Evolutionary conservation across 2,113 vertebrate species (phyloP).

Genomic region (Hemibagrus wyckioides): DNA sequence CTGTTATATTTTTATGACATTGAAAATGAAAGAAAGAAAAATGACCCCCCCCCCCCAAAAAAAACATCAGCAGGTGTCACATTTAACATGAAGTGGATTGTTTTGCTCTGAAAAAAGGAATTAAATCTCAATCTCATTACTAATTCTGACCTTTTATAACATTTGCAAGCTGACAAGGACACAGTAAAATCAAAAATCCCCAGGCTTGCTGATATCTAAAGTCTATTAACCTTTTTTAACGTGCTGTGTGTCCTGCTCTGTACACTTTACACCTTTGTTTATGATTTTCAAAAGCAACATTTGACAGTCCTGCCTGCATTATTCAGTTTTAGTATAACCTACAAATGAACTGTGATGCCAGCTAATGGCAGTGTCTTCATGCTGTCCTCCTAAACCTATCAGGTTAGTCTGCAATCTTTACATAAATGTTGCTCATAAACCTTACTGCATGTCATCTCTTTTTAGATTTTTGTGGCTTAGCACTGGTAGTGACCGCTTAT

Average conservation of each 20-base stretch:
- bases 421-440: not conserved
- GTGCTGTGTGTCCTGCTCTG: not conserved
- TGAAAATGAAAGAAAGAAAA: too few species aligned
- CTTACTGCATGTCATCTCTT: not conserved
- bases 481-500: not conserved
- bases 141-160: slow-evolving; percentile 8
- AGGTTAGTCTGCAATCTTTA: not conserved
- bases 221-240: not conserved
- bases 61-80: not conserved
- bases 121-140: not conserved
- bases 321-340: not conserved
- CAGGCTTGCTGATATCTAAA: not conserved
- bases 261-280: not conserved
- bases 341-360: not conserved
- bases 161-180: not conserved
- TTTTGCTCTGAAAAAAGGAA: not conserved
- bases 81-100: slow-evolving; percentile 1
- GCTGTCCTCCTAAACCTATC: not conserved
- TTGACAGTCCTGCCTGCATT: not conserved
- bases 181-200: not conserved
- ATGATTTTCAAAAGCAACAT: not conserved
- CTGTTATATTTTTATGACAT: not conserved
- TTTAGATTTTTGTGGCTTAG: not conserved
- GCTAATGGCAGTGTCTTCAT: not conserved
- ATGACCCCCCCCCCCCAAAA: too few species aligned